A percentile compares a stretch with the other conserved stretches of the same genome.
phyloP scores from a whole-genome alignment of 1,140 invertebrate species.

The Diorhabda elongata region DNA sequence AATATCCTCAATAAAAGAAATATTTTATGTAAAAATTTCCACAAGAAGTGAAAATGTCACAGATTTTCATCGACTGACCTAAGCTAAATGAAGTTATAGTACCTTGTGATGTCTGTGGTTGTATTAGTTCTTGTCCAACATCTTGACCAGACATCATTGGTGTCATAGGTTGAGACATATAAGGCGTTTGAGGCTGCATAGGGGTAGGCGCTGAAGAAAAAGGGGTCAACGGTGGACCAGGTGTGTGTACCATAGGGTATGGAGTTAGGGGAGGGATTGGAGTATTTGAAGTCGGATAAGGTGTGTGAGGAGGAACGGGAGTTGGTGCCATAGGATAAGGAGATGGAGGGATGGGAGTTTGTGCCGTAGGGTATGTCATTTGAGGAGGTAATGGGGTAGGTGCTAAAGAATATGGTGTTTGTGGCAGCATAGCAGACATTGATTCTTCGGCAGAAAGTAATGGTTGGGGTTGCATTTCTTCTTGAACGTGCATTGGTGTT shows the following conservation, averaged over 20 bases:
- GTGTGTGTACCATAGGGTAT: slow-evolving; percentile 18
- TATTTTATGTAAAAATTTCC: too few relatives aligned
- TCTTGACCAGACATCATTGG: slow-evolving; percentile 23
- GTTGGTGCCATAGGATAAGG: slow-evolving; percentile 21
- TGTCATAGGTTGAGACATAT: slow-evolving; percentile 19
- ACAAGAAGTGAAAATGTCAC: too few relatives aligned
- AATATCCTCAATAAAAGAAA: too few relatives aligned
- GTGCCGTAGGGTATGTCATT: slow-evolving; percentile 31
- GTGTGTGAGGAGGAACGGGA: slow-evolving; percentile 19
- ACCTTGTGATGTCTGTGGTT: slow-evolving; percentile 30
- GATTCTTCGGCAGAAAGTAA: slow-evolving; percentile 41
- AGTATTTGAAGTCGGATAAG: slow-evolving; percentile 22
- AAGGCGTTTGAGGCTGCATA: slow-evolving; percentile 11
- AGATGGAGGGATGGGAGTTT: slow-evolving; percentile 28
- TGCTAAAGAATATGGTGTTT: slow-evolving; percentile 10
- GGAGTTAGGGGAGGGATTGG: slow-evolving; percentile 39
- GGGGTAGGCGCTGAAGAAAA: too few relatives aligned
- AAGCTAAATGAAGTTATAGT: too few relatives aligned
- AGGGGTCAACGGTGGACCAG: slow-evolving; percentile 15
- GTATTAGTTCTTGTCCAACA: slow-evolving; percentile 21
- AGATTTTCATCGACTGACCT: too few relatives aligned
- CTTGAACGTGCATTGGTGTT: slow-evolving; percentile 42
- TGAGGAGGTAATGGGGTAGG: slow-evolving; percentile 42
- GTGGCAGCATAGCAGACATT: slow-evolving; percentile 28
- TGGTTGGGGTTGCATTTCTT: slow-evolving; percentile 32